Evolutionary conservation across 2,797 vertebrate genomes (phyloP).

Genomic region (Danio albolineatus): DNA sequence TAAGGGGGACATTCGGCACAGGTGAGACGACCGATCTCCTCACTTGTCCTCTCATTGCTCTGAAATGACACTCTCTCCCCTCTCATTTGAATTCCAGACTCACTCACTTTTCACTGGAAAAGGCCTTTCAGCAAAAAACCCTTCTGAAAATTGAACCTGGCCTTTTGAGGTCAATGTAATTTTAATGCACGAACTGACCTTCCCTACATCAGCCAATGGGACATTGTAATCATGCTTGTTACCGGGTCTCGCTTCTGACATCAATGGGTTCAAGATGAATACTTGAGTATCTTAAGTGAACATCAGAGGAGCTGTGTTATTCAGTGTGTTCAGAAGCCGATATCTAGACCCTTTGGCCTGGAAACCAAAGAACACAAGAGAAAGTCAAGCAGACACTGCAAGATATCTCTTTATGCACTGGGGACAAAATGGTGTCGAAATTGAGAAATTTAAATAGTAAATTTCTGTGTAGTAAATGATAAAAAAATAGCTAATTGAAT

Average conservation of each 20-base stretch:
- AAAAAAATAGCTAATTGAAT: too few species aligned
- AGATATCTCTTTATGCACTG: too few species aligned
- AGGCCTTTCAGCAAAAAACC: constrained; percentile 13
- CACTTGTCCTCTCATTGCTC: constrained; percentile 23
- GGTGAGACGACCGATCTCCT: constrained; percentile 16
- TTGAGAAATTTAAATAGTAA: too few species aligned
- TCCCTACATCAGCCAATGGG: constrained; percentile 13
- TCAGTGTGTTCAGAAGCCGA: not conserved
- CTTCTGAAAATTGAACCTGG: constrained; percentile 33
- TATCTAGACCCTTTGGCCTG: not conserved
- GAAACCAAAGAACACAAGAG: not conserved
- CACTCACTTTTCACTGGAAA: constrained; percentile 25
- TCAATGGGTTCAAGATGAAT: constrained; percentile 37
- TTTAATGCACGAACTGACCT: constrained; percentile 39
- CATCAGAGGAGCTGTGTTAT: constrained; percentile 11
- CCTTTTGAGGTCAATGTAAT: constrained; percentile 33
- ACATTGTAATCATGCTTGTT: constrained; percentile 20
- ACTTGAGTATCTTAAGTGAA: constrained; percentile 21
- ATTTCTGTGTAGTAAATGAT: too few species aligned
- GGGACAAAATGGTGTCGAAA: too few species aligned
- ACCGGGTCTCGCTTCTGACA: constrained; percentile 12
- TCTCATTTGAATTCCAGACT: constrained; percentile 25
- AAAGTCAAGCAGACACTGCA: not conserved
- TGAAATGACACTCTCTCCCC: constrained; percentile 14
- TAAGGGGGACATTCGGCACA: not conserved